These are phyloP conservation scores for Lepidurus packardi DNA, from an alignment of 1,140 invertebrate genomes.

Conservation along the genomic window DNA sequence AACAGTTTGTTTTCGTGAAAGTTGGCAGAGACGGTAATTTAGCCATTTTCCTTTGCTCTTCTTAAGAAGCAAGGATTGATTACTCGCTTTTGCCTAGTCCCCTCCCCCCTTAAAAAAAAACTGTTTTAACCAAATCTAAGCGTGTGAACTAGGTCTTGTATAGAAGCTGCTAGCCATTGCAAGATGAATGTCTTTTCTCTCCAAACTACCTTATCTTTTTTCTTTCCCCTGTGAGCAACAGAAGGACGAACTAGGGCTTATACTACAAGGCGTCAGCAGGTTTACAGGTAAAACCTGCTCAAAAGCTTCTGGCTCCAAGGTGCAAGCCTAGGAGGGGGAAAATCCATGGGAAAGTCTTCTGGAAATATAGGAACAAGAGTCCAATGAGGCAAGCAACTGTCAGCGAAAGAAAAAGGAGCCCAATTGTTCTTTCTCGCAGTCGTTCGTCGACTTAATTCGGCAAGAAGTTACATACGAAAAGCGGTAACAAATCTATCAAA, in stretches of 20 bases:
- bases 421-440: background rate
- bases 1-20: background rate
- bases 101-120: background rate
- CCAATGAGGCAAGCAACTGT: background rate
- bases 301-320: background rate
- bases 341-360: slow-evolving; percentile 15
- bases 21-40: background rate
- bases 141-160: slow-evolving; percentile 8
- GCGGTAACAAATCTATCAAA: background rate
- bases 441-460: background rate
- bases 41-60: background rate
- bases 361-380: background rate
- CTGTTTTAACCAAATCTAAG: background rate
- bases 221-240: background rate
- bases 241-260: slow-evolving; percentile 7
- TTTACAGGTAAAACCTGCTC: slow-evolving; percentile 21
- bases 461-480: background rate
- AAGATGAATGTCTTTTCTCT: slow-evolving; percentile 9
- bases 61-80: background rate
- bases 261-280: slow-evolving; percentile 9
- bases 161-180: slow-evolving; percentile 6
- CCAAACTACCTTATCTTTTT: background rate
- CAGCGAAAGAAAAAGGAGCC: background rate
- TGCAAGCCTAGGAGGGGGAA: slow-evolving; percentile 3
- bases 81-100: background rate